Conservation (phyloP, 2,888 invertebrate species). For the Barypeithes pellucidus region DNA sequence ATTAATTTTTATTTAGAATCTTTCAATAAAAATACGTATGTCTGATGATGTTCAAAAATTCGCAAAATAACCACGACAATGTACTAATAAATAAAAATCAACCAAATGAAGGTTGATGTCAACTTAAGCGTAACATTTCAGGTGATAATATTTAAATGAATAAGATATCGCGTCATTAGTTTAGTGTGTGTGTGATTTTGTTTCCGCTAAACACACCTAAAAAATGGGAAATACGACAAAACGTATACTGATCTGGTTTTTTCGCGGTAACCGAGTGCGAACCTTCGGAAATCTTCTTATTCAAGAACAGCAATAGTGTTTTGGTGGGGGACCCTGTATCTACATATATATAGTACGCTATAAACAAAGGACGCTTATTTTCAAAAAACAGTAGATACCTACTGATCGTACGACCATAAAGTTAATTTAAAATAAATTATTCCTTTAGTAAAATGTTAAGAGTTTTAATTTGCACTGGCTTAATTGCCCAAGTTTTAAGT, state of each 20-base stretch:
- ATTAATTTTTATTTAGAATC: too few relatives aligned
- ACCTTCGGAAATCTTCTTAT: constrained; percentile 38
- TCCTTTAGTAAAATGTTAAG: constrained; percentile 28
- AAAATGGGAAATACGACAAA: constrained; percentile 44
- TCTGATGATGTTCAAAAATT: constrained; percentile 17
- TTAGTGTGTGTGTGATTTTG: constrained; percentile 8
- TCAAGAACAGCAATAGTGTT: constrained; percentile 43
- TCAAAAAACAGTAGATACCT: constrained; percentile 5
- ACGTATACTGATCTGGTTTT: constrained; percentile 21
- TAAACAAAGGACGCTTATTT: constrained; percentile 13
- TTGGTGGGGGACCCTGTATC: constrained; percentile 5
- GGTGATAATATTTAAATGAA: constrained; percentile 36
- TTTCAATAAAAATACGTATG: too few relatives aligned
- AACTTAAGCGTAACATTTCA: constrained; percentile 29
- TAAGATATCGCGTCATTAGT: constrained; percentile 21
- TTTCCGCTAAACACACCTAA: constrained; percentile 39
- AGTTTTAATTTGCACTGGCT: constrained; percentile 34
- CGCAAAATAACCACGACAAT: constrained; percentile 32
- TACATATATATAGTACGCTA: constrained; percentile 22
- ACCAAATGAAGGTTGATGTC: constrained; percentile 37
- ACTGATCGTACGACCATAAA: background rate
- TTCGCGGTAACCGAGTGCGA: constrained; percentile 31
- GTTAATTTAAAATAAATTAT: constrained; percentile 4
- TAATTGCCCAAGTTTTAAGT: constrained; percentile 29
- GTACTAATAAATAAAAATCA: constrained; percentile 26